Base-by-base conservation (phyloP, 2,888 invertebrate genomes). In the Molorchus minor region DNA sequence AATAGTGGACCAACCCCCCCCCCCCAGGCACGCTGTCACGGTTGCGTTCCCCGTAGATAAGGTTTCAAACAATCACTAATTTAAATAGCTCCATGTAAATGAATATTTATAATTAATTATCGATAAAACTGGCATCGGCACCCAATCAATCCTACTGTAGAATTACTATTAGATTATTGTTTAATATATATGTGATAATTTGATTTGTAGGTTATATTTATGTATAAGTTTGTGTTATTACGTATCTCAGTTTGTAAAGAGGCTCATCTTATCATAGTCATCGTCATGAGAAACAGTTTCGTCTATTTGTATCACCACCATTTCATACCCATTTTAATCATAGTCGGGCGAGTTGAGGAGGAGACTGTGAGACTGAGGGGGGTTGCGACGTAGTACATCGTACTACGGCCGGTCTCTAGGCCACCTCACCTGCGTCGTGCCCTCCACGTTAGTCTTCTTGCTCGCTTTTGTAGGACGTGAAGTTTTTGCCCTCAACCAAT, bases 21-120 rank as follows among this genome's bases (percentile, higher is more conserved):
- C 73, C 73, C 71, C 62, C 52, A 45, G 54, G 63, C 65, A 41
- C 60, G 33, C 60, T 54, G 40, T 51, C 63, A 67, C 65, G 65
- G 57, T 56, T 61, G 62, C 63, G 58, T 67, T n/a, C 58, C 68
- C 69, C 67, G 65, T 79, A 77, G 75, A 73, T 79, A 78, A 83
- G 82, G 77, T 81, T 82, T 81, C 82, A 80, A 83, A 83, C 83
- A 82, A 84, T 83, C 81, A 82, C 79, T 81, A 79, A 81, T 79
- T 80, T 81, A 82, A 81, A 65, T 58, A 61, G 60, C 58, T 64
- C 65, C 61, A 65, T 74, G 70, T 75, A 72, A 75, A 73, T 71
- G 67, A 71, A 71, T 71, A 74, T 74, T 72, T 75, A 77, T 74
- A 69, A 75, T 72, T 72, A 72, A 72, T 61, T 64, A 67, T 71